Evolutionary conservation across 1,140 invertebrate genomes (phyloP).

Genomic region (Musca vetustissima): DNA sequence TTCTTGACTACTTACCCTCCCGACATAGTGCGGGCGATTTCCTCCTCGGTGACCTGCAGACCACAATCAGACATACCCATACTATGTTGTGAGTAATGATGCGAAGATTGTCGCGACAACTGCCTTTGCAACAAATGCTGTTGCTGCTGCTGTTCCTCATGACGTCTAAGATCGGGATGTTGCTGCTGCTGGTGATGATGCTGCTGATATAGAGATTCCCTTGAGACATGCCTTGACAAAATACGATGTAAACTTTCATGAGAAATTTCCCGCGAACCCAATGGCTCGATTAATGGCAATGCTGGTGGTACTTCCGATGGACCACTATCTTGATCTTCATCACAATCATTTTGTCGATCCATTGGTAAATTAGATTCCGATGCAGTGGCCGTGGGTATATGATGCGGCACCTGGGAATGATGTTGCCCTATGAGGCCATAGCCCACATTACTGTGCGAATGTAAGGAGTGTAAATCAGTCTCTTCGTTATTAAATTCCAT

Average conservation of each 20-base stretch:
- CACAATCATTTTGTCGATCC: slow-evolving; percentile 53
- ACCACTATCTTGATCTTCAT: slow-evolving; percentile 74
- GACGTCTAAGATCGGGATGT: not conserved
- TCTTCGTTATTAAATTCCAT: slow-evolving; percentile 21
- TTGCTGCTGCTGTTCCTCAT: slow-evolving; percentile 26
- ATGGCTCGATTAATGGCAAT: slow-evolving; percentile 71
- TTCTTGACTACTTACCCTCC: slow-evolving; percentile 66
- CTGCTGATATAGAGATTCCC: slow-evolving; percentile 63
- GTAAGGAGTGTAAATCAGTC: slow-evolving; percentile 31
- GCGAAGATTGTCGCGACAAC: slow-evolving; percentile 52
- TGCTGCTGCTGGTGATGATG: slow-evolving; percentile 41
- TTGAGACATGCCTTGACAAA: slow-evolving; percentile 57
- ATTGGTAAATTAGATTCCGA: slow-evolving; percentile 19
- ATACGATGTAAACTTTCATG: slow-evolving; percentile 74
- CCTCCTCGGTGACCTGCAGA: slow-evolving; percentile 87
- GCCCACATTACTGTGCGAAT: slow-evolving; percentile 1
- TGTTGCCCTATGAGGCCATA: slow-evolving; percentile 19
- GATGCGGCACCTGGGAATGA: slow-evolving; percentile 12
- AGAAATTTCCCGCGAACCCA: slow-evolving; percentile 75
- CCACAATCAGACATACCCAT: slow-evolving; percentile 68
- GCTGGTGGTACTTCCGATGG: slow-evolving; percentile 74
- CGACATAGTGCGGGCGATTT: slow-evolving; percentile 85
- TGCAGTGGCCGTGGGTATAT: not conserved
- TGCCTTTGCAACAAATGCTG: slow-evolving; percentile 55
- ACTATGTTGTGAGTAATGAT: slow-evolving; percentile 50